Conservation (phyloP, 1,140 invertebrate genomes). For the Steinernema khuongi region DNA sequence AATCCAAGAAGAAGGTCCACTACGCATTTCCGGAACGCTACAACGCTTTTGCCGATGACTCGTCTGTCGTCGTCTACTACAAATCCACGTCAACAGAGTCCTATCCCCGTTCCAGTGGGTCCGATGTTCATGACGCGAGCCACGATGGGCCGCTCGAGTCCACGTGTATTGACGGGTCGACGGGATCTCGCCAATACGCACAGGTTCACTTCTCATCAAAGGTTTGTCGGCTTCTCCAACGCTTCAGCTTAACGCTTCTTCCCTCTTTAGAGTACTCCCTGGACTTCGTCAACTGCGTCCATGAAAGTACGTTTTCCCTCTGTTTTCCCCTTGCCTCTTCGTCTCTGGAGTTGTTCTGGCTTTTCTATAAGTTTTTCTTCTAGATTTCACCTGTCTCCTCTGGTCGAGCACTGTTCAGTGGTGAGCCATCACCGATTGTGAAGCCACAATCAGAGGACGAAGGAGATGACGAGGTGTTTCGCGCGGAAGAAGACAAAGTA, state of each 20-base stretch:
- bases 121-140: background rate
- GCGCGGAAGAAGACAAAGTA: background rate
- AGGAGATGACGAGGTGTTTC: background rate
- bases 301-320: slow-evolving; percentile 9
- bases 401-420: background rate
- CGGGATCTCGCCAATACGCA: slow-evolving; percentile 1
- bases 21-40: background rate
- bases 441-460: background rate
- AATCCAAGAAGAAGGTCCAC: background rate
- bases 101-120: background rate
- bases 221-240: background rate
- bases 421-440: background rate
- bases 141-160: background rate
- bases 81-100: background rate
- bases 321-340: background rate
- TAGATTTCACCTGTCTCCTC: background rate
- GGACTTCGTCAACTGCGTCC: background rate
- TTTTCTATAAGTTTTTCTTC: background rate
- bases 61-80: background rate
- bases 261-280: slow-evolving; percentile 3
- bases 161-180: slow-evolving; percentile 10
- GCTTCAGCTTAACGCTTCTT: background rate
- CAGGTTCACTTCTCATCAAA: slow-evolving; percentile 10
- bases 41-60: background rate
- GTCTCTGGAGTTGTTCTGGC: background rate